phyloP scores from a whole-genome alignment of 2,888 invertebrate genomes.

The Drosophila nigricruria region DNA sequence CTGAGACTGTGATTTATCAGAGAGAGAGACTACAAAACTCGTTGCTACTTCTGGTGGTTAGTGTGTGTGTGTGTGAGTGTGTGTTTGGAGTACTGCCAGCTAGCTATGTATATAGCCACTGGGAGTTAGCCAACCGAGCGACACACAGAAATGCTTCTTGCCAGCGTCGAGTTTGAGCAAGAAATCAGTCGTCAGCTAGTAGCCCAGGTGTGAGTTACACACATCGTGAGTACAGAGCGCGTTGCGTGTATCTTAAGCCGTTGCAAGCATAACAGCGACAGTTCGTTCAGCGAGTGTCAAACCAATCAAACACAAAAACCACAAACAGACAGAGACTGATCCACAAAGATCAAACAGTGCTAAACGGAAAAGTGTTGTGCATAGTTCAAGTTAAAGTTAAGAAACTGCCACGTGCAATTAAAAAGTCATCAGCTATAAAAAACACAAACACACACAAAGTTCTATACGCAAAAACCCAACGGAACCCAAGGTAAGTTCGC shows the following conservation, averaged over 20 bases:
- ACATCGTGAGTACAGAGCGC: slow-evolving; percentile 69
- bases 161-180: slow-evolving; percentile 77
- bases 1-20: slow-evolving; percentile 65
- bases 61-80: slow-evolving; percentile 22
- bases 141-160: slow-evolving; percentile 82
- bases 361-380: slow-evolving; percentile 40
- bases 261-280: slow-evolving; percentile 10
- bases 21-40: slow-evolving; percentile 60
- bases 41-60: slow-evolving; percentile 36
- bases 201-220: slow-evolving; percentile 83
- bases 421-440: slow-evolving; percentile 66
- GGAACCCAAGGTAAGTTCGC: slow-evolving; percentile 73
- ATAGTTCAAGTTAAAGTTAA: slow-evolving; percentile 17
- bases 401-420: slow-evolving; percentile 61
- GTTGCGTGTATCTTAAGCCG: slow-evolving; percentile 45
- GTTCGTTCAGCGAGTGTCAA: slow-evolving; percentile 13
- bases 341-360: slow-evolving; percentile 47
- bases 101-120: slow-evolving; percentile 49
- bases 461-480: slow-evolving; percentile 31
- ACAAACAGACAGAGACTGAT: slow-evolving; percentile 50
- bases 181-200: slow-evolving; percentile 84
- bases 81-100: slow-evolving; percentile 40
- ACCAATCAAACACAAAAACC: slow-evolving; percentile 6
- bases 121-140: slow-evolving; percentile 65
- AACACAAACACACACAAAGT: slow-evolving; percentile 10